phyloP scores from a whole-genome alignment of 2,113 vertebrate genomes.

The Macrotis lagotis region DNA sequence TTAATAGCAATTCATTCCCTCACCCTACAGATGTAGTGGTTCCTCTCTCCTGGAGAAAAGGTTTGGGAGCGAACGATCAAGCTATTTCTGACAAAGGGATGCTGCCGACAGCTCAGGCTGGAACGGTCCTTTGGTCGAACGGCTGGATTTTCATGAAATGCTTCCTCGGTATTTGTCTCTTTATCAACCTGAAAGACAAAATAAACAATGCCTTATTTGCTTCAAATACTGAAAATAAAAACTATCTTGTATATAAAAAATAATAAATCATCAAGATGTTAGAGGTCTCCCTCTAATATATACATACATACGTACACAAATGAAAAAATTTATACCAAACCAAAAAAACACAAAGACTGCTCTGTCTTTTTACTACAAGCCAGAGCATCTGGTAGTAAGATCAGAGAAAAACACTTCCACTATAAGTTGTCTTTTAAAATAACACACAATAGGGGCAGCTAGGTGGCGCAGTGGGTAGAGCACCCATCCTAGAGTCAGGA shows the following conservation, averaged over 20 bases:
- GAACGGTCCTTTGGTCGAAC: constrained; percentile 86
- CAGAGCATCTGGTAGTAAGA: neutral
- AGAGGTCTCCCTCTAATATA: neutral
- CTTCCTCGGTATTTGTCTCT: constrained; percentile 88
- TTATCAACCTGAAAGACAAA: constrained; percentile 86
- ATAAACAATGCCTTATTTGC: neutral
- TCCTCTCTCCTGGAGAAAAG: constrained; percentile 90
- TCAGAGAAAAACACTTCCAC: neutral
- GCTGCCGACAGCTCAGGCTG: constrained; percentile 82
- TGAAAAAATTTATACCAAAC: neutral
- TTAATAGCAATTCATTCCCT: constrained; percentile 70
- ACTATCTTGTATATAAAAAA: too few relatives aligned
- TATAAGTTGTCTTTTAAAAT: neutral
- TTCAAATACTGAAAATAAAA: neutral
- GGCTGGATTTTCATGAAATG: neutral
- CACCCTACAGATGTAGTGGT: constrained; percentile 91
- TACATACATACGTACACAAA: neutral
- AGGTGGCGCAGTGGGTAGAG: too few relatives aligned
- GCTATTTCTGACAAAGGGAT: constrained; percentile 86
- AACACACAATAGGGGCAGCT: neutral
- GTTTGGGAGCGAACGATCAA: constrained; percentile 91
- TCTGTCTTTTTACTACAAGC: neutral
- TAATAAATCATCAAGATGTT: neutral
- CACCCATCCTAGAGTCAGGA: too few relatives aligned
- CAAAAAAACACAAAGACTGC: neutral